Evolutionary conservation across 2,113 vertebrate genomes (phyloP).

Genomic region (Pungitius pungitius): DNA sequence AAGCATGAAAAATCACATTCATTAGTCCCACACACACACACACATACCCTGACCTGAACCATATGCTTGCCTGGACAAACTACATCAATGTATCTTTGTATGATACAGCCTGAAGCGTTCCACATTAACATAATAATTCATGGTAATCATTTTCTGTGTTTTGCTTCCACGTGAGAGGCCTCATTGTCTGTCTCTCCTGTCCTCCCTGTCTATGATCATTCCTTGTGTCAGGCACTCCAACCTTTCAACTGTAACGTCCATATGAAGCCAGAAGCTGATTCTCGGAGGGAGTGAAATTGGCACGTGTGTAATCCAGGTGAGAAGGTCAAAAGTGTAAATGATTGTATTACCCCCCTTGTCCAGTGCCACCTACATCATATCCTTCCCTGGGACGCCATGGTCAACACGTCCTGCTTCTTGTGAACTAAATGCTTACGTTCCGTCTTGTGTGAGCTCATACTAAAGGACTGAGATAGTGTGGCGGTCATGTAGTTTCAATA

Average conservation of each 20-base stretch:
- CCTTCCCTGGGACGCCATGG: too few relatives aligned
- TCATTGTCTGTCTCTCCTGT: slow-evolving; percentile 3
- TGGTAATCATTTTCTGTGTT: slow-evolving; percentile 36
- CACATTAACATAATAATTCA: slow-evolving; percentile 51
- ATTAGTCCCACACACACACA: slow-evolving; percentile 29
- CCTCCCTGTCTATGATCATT: slow-evolving; percentile 18
- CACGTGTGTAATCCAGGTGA: neutral
- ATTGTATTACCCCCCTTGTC: too few relatives aligned
- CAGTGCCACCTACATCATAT: too few relatives aligned
- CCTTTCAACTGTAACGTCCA: slow-evolving; percentile 22
- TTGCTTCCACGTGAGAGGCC: neutral
- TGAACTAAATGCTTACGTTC: too few relatives aligned
- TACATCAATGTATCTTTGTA: slow-evolving; percentile 31
- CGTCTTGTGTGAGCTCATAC: too few relatives aligned
- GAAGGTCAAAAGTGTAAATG: neutral
- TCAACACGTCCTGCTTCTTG: too few relatives aligned
- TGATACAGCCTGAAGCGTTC: slow-evolving; percentile 24
- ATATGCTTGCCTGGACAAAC: slow-evolving; percentile 38
- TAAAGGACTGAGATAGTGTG: too few relatives aligned
- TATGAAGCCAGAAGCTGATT: neutral
- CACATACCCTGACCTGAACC: slow-evolving; percentile 24
- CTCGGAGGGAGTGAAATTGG: too few relatives aligned
- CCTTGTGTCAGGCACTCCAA: slow-evolving; percentile 16
- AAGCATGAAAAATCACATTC: slow-evolving; percentile 49
- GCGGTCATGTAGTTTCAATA: too few relatives aligned